A percentile compares a stretch with the other conserved stretches of the same genome.
phyloP scores from a whole-genome alignment of 2,797 vertebrate species.

The Brotula barbata region DNA sequence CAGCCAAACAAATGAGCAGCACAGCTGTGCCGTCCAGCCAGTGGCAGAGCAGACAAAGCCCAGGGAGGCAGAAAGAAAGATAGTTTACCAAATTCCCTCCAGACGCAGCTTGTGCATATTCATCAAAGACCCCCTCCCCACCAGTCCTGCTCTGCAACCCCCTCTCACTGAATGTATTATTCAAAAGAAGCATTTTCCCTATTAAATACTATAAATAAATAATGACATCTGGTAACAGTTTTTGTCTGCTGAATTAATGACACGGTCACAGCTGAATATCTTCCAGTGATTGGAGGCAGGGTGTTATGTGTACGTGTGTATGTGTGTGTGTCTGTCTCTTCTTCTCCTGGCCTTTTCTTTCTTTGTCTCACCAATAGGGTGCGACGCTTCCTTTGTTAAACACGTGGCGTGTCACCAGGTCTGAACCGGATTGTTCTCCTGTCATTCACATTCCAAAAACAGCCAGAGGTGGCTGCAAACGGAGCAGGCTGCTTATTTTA shows the following conservation, averaged over 20 bases:
- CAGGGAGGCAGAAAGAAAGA: constrained; percentile 49
- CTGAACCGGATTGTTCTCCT: constrained; percentile 38
- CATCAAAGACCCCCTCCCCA: constrained; percentile 59
- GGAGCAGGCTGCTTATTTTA: constrained; percentile 54
- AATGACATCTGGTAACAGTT: constrained; percentile 78
- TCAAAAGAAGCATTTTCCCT: constrained; percentile 74
- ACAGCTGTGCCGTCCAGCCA: constrained; percentile 65
- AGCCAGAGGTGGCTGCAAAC: constrained; percentile 42
- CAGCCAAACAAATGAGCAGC: constrained; percentile 67
- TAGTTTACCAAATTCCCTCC: constrained; percentile 66
- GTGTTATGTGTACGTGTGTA: background rate
- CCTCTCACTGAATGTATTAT: constrained; percentile 78
- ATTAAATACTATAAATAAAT: constrained; percentile 83
- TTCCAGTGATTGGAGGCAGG: constrained; percentile 44
- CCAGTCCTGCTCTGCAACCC: constrained; percentile 22
- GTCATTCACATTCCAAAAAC: constrained; percentile 38
- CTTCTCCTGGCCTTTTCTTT: constrained; percentile 47
- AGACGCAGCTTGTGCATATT: constrained; percentile 77
- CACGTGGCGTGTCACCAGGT: constrained; percentile 39
- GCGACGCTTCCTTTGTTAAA: constrained; percentile 56
- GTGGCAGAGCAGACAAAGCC: constrained; percentile 66
- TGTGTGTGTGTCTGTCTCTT: constrained; percentile 22
- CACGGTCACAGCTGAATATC: constrained; percentile 38
- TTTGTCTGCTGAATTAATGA: constrained; percentile 74
- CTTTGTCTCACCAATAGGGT: constrained; percentile 56